Base-by-base conservation (phyloP, 2,797 vertebrate species). In the Bovichtus diacanthus region DNA sequence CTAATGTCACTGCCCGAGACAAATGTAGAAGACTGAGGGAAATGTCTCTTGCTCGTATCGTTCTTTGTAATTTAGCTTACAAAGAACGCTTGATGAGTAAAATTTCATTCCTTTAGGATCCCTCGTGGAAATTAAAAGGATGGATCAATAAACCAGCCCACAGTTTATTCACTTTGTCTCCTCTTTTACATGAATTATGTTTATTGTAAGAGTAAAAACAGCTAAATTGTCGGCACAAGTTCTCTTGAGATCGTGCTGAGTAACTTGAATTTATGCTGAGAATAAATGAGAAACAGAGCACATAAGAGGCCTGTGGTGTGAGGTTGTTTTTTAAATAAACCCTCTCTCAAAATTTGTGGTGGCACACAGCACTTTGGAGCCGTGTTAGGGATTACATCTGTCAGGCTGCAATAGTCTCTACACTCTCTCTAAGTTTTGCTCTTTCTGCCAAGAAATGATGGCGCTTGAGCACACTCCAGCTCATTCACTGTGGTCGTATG, bases 261-360 rank as follows among this genome's bases (percentile, higher is more conserved):
- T 63, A 59, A 56, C 61, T 55, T 71, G 70, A 76, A 90, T 83
- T 83, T 84, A 81, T 81, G 88, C 71, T 43, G 78, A 67, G 86
- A 68, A 84, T 80, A 88, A 93, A 92, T 76, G 83, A 85, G 86
- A 88, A 81, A 47, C 88, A 76, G 86, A 78, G 85, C 83, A 54
- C 76, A 74, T 84, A 84, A 91, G 91, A 90, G 87, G 80, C 85
- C 85, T 88, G 90, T 82, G 88, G 93, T 92, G 93, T 86, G 90
- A 91, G 88, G 60, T 83, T 91, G 89, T 90, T 92, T 88, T 93
- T 90, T 84, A 92, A 91, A 92, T 88, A 93, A 94, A 91, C 88
- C 83, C 87, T 82, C 77, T 76, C 81, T 74, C 71, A 84, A 80
- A 90, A 87, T 87, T 82, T 91, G 91, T 78, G 91, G 90, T 91